Evolutionary conservation across 2,113 vertebrate species (phyloP), one percentile per base, ranked within the genome.

Genomic region (Rana temporaria): DNA sequence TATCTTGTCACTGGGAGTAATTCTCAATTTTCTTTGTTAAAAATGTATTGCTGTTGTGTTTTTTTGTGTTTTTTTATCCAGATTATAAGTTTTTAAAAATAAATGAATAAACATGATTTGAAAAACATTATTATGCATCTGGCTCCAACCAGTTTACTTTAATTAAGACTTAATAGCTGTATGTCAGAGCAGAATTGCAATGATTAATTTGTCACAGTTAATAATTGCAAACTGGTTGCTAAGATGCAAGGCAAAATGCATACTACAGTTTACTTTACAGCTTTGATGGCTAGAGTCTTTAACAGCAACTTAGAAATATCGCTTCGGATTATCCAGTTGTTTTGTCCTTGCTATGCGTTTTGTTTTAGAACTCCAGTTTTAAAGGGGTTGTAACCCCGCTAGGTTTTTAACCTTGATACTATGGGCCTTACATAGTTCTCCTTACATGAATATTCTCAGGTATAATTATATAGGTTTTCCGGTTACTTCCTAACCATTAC

Each of bases 171-270:
- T 63, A 77, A 77, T 65, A 77, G 74, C 74, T 64, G 59, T 52
- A 65, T 53, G 74, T 64, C 60, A 65, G 38, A 19, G 56, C 55
- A 57, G 74, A 77, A 64, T 64, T 26, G 60, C 74, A 77, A 64
- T 64, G 74, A 77, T 77, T 77, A 77, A 77, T 77, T 77, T 77
- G 74, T 77, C 60, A 64, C 57, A 77, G 74, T 63, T 65, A 77
- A 53, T 63, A 65, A 77, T 77, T 77, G 60, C 74, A 77, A 42
- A 64, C 74, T 77, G 59, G 74, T 77, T 65, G 74, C 74, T 77
- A 65, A 65, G 60, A 77, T 53, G 74, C 60, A 53, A 62, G 64
- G 38, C 16, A 26, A 18, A 18, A 14, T 12, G 4, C 72, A 75
- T 75, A 34, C 72, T 32, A 24, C 24, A 24, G 14, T 75, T 60